Conservation (phyloP, 2,888 invertebrate species). For the Rotaria macrura region DNA sequence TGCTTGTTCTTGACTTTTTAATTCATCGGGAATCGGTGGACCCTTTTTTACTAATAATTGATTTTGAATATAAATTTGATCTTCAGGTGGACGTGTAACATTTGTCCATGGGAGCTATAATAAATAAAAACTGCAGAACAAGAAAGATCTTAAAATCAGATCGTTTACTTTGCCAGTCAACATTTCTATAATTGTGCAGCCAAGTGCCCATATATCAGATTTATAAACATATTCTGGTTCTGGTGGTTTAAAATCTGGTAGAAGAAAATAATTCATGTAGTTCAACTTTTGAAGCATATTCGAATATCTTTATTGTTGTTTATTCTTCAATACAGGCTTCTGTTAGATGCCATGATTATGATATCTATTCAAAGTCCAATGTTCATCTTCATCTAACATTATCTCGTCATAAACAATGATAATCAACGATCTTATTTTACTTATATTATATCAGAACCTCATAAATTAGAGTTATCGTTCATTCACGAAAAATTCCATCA, state of each 20-base stretch:
- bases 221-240: slow-evolving; percentile 14
- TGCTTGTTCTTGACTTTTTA: neutral
- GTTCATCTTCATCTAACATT: too few relatives aligned
- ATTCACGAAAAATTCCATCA: too few relatives aligned
- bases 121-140: neutral
- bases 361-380: too few relatives aligned
- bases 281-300: too few relatives aligned
- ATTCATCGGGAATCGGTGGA: neutral
- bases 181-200: slow-evolving; percentile 7
- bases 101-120: slow-evolving; percentile 15
- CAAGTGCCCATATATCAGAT: slow-evolving; percentile 11
- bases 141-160: neutral
- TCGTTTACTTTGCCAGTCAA: neutral
- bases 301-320: too few relatives aligned
- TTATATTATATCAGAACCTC: too few relatives aligned
- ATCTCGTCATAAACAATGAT: too few relatives aligned
- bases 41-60: slow-evolving; percentile 11
- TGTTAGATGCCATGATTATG: too few relatives aligned
- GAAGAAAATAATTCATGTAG: neutral
- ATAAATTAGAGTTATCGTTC: too few relatives aligned
- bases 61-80: slow-evolving; percentile 15
- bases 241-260: neutral
- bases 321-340: too few relatives aligned
- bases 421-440: too few relatives aligned
- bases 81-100: neutral